A percentile compares a stretch with the other conserved stretches of the same genome.
Evolutionary conservation across 2,113 vertebrate species (phyloP).

Genomic region (Geococcyx californianus): DNA sequence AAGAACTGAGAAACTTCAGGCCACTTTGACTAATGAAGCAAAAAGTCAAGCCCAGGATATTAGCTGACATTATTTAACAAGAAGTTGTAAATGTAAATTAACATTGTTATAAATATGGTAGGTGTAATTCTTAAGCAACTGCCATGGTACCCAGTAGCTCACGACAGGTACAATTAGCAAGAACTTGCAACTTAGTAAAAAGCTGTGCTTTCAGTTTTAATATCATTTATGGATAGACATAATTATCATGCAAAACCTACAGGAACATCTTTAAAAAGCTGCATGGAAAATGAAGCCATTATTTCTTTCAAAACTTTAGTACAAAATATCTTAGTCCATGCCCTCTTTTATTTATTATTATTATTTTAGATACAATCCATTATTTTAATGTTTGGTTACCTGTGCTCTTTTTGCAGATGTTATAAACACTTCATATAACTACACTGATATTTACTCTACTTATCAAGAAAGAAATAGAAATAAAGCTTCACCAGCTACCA

Average conservation of each 20-base stretch:
- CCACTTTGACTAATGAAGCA: not conserved
- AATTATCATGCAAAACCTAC: not conserved
- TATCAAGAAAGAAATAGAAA: slow-evolving; percentile 74
- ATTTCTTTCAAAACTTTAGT: not conserved
- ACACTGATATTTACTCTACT: slow-evolving; percentile 70
- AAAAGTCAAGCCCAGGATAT: not conserved
- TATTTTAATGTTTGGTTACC: not conserved
- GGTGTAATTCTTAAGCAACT: not conserved
- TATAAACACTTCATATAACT: slow-evolving; percentile 73
- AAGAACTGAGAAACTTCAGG: not conserved
- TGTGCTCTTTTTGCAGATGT: slow-evolving; percentile 76
- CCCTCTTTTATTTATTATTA: not conserved
- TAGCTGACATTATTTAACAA: not conserved
- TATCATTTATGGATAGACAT: not conserved
- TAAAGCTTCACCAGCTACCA: slow-evolving; percentile 55
- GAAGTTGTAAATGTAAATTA: not conserved
- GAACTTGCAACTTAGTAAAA: not conserved
- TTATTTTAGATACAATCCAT: not conserved
- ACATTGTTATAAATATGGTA: not conserved
- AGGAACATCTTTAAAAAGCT: not conserved
- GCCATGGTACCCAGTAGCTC: not conserved
- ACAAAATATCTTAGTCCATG: not conserved
- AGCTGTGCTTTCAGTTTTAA: not conserved
- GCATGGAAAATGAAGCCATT: not conserved
- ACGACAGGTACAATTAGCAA: not conserved